phyloP scores from a whole-genome alignment of 2,113 vertebrate species.

The Apteryx owenii region DNA sequence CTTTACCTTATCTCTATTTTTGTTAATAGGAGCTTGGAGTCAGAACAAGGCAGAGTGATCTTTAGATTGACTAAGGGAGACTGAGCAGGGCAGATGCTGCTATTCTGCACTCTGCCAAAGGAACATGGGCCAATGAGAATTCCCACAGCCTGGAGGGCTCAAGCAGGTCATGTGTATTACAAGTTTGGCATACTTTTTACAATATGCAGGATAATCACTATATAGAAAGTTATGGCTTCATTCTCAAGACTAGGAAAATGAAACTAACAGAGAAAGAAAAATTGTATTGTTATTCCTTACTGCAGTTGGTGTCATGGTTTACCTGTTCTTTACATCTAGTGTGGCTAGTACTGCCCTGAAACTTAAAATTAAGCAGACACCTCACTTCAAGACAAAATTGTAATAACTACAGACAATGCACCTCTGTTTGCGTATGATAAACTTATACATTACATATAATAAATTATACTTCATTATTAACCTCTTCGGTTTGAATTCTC shows the following conservation, averaged over 20 bases:
- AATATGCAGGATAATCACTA: fast-evolving
- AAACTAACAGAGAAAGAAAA: neutral
- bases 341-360: neutral
- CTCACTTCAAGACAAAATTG: neutral
- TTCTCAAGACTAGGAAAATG: neutral
- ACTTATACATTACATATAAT: neutral
- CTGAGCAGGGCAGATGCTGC: neutral
- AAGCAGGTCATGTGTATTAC: neutral
- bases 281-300: neutral
- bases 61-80: neutral
- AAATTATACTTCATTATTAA: neutral
- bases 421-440: neutral
- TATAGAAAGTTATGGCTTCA: neutral
- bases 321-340: neutral
- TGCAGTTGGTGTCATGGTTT: neutral
- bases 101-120: neutral
- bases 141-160: neutral
- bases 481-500: neutral
- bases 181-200: neutral
- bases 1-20: neutral
- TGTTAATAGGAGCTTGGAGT: neutral
- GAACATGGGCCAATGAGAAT: neutral
- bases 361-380: neutral
- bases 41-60: neutral
- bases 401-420: neutral